Percentiles rank a stretch among this genome's conserved stretches.
Conservation (phyloP, 1,140 invertebrate species). For the Magallana angulata region DNA sequence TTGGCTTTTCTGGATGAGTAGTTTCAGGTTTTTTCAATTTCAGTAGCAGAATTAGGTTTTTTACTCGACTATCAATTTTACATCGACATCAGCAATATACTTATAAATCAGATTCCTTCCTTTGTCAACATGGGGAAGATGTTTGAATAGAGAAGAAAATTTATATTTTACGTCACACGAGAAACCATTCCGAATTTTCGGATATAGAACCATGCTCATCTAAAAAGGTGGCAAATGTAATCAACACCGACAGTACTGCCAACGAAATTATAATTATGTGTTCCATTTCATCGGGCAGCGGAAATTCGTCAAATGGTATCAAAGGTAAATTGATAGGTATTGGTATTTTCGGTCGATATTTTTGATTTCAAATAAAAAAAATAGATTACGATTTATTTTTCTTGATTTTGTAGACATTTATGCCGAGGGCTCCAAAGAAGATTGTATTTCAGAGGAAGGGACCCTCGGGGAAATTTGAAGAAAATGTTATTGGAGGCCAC, state of each 20-base stretch:
- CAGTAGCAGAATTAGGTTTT: not conserved
- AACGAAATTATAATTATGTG: not conserved
- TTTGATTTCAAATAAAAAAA: no score
- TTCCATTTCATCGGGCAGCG: not conserved
- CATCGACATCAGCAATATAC: not conserved
- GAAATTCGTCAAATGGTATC: not conserved
- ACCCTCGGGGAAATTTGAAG: constrained; percentile 12
- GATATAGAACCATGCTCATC: not conserved
- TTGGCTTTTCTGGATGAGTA: no score
- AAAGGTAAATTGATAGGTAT: no score
- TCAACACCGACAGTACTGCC: not conserved
- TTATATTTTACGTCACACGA: not conserved
- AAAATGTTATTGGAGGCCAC: not conserved
- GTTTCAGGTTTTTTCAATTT: no score
- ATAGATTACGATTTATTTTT: not conserved
- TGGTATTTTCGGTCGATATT: no score
- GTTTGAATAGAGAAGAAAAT: not conserved
- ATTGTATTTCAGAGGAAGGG: not conserved
- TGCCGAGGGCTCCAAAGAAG: not conserved
- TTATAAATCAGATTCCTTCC: not conserved
- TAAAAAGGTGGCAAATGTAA: no score
- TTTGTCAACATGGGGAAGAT: not conserved
- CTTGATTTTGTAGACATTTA: no score
- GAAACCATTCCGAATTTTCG: not conserved
- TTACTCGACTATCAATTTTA: not conserved